These are phyloP conservation scores for Callorhinus ursinus DNA, from an alignment of 2,113 vertebrate genomes.

Conservation along the genomic window DNA sequence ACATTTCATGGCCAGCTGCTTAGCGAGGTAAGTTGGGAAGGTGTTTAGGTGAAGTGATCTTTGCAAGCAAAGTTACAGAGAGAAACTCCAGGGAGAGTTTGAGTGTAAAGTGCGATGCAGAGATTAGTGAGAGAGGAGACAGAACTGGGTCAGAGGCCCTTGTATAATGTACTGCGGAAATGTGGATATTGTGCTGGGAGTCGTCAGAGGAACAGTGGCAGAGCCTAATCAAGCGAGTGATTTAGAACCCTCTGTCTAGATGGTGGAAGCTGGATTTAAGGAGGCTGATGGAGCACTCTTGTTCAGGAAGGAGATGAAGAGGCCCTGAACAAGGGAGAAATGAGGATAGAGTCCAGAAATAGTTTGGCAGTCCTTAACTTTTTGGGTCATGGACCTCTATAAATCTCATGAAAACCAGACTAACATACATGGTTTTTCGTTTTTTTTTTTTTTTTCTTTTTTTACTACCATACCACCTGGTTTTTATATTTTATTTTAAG, in stretches of 20 bases:
- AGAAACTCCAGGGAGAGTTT: neutral
- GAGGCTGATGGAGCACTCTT: too few relatives aligned
- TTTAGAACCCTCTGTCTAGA: neutral
- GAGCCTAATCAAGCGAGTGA: neutral
- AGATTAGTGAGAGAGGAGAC: neutral
- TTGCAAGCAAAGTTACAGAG: neutral
- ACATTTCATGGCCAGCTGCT: neutral
- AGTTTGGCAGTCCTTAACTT: neutral
- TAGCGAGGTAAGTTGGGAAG: neutral
- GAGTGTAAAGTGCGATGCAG: neutral
- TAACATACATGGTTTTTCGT: neutral
- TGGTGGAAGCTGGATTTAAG: neutral
- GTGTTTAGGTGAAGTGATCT: neutral
- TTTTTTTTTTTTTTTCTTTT: neutral
- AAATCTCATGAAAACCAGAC: neutral
- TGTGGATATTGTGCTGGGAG: neutral
- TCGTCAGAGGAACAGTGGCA: neutral
- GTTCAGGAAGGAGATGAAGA: neutral
- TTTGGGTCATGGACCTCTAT: neutral
- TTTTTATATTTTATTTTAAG: neutral
- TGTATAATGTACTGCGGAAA: neutral
- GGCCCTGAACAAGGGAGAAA: neutral
- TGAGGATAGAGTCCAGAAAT: neutral
- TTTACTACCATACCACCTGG: neutral
- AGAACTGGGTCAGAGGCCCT: neutral